These are phyloP conservation scores for Hydractinia symbiolongicarpus DNA, from an alignment of 30 jellyfish, hydroid and myxozoan genomes.

Conservation along the genomic window DNA sequence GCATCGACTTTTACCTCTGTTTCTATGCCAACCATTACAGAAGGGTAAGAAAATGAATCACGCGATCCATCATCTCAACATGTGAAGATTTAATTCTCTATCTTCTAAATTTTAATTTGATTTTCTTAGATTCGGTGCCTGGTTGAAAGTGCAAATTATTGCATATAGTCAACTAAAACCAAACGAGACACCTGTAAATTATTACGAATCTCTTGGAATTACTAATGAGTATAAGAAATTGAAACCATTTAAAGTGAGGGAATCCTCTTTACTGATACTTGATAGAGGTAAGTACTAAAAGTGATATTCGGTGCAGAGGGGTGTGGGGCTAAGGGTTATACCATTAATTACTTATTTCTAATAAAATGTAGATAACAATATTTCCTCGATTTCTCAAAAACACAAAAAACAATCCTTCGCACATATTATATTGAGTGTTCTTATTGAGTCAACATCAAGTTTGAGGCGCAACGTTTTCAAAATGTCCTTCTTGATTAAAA, in stretches of 20 bases:
- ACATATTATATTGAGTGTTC: no score
- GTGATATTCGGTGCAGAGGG: not conserved
- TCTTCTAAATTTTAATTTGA: not conserved
- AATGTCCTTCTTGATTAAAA: no score
- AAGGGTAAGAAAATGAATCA: not conserved
- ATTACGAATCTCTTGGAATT: not conserved
- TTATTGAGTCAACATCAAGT: no score
- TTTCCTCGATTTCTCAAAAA: no score
- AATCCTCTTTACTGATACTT: not conserved
- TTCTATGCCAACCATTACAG: not conserved
- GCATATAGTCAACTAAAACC: slow-evolving; percentile 10
- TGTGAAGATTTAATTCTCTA: not conserved
- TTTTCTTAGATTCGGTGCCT: not conserved
- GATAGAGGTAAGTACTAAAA: not conserved
- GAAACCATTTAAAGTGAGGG: not conserved
- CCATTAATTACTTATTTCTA: not conserved
- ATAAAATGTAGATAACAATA: no score
- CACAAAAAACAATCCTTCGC: no score
- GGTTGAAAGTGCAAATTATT: slow-evolving; percentile 5
- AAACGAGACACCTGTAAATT: not conserved
- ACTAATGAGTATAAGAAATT: not conserved
- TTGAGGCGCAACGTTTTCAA: no score
- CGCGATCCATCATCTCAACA: not conserved
- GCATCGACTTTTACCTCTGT: not conserved
- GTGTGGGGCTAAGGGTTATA: not conserved